Percentiles rank a stretch among this genome's conserved stretches.
Conservation (phyloP, 2,888 invertebrate species). For the Trachelus troglodyta region DNA sequence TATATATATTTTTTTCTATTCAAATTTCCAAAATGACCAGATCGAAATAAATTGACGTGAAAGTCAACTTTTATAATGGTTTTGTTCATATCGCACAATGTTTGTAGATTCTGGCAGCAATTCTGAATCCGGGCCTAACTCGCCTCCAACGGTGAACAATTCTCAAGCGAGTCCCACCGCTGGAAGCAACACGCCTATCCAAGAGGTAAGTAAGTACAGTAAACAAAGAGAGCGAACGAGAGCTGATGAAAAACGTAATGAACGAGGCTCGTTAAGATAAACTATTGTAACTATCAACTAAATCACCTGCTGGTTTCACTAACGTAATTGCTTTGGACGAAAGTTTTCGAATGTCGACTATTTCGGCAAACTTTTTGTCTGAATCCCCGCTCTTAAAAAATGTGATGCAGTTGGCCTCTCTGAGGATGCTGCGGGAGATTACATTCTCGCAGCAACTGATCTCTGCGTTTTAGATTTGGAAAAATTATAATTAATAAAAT, state of each 20-base stretch:
- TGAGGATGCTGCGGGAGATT: not conserved
- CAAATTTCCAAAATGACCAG: not conserved
- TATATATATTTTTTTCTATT: not conserved
- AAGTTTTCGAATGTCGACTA: no score
- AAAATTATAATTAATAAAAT: not conserved
- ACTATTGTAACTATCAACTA: not conserved
- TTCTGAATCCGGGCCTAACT: slow-evolving; percentile 81
- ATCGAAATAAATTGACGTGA: not conserved
- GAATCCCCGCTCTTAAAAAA: not conserved
- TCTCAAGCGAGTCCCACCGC: slow-evolving; percentile 74
- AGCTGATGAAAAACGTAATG: not conserved
- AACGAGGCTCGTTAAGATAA: not conserved
- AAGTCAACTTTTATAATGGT: not conserved
- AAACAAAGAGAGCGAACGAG: not conserved
- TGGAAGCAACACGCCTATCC: slow-evolving; percentile 76
- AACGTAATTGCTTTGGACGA: not conserved
- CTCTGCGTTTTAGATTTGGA: not conserved
- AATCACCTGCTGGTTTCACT: not conserved
- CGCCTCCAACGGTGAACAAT: slow-evolving; percentile 74
- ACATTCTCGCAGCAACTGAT: not conserved
- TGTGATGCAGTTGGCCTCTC: not conserved
- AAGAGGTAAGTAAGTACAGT: slow-evolving; percentile 68
- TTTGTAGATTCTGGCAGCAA: slow-evolving; percentile 72
- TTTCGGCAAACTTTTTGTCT: not conserved
- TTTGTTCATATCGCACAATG: not conserved